A percentile compares a stretch with the other conserved stretches of the same genome.
These are phyloP conservation scores for Malacoraja senta DNA, from an alignment of 2,797 vertebrate species.

Conservation along the genomic window DNA sequence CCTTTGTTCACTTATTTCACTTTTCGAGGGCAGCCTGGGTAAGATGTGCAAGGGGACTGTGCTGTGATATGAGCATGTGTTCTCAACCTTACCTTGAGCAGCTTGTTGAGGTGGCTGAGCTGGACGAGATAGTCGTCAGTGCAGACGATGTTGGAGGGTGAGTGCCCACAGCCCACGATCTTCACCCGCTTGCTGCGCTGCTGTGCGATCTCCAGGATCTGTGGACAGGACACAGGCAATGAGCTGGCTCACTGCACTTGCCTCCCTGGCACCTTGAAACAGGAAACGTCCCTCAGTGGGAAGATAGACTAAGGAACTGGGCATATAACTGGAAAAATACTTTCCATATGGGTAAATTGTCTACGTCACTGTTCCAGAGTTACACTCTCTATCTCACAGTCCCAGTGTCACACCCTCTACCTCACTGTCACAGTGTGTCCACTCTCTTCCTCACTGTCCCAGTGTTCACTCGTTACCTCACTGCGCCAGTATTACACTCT, in stretches of 20 bases:
- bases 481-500: neutral
- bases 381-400: neutral
- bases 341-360: neutral
- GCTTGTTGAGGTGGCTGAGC: constrained; percentile 58
- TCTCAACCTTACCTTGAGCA: constrained; percentile 52
- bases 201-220: constrained; percentile 59
- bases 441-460: neutral
- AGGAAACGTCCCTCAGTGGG: neutral
- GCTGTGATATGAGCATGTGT: neutral
- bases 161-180: constrained; percentile 57
- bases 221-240: neutral
- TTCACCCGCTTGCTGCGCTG: constrained; percentile 58
- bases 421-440: neutral
- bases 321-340: no score
- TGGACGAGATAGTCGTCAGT: constrained; percentile 62
- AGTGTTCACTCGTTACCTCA: neutral
- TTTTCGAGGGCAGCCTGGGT: neutral
- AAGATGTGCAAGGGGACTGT: no score
- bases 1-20: no score
- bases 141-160: constrained; percentile 59
- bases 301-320: neutral
- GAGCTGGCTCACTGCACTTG: no score
- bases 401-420: neutral
- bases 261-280: neutral
- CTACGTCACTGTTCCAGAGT: neutral